Evolutionary conservation across 2,888 invertebrate species (phyloP), one percentile per base, ranked within the genome.

Genomic region (Nymphalis c-album): DNA sequence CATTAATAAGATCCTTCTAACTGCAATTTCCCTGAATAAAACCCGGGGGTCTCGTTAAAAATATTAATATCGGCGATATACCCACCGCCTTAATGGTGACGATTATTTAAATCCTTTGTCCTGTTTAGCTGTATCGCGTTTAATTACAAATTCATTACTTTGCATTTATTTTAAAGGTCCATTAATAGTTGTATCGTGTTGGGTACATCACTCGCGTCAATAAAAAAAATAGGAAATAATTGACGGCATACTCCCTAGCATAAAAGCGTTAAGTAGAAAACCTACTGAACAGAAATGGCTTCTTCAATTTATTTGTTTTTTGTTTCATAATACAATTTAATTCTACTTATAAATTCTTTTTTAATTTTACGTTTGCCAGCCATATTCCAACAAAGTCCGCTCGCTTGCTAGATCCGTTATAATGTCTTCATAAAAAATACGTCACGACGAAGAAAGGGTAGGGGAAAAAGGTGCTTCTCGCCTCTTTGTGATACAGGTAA

Each of bases 1-100:
- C 90, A 92, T 91, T 92, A 92, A 91, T 91, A 91, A 90, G 87
- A 89, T 91, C 91, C 89, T 87, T 89, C 89, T 87, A 89, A 90
- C 90, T 91, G 91, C 91, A 90, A 89, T 90, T 86, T 87, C 80
- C 83, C 84, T 90, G 90, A 90, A 91, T 90, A 88, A 88, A 90
- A 90, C 85, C 85, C 76, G 77, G 76, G 80, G 79, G 80, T 79
- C 83, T 80, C 83, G 79, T 79, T 80, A 83, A 87, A 86, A 89
- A 88, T 89, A 91, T 90, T 91, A 91, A 91, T 91, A 91, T 88
- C 86, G 84, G 77, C 82, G 82, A 84, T 82, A 87, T 87, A 84
- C 80, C 79, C 80, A 79, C 80, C 75, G 78, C 82, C 79, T 81
- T 89, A 86, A 87, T 88, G 84, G 84, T 85, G 84, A 82, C 85